Evolutionary conservation across 2,113 vertebrate genomes (phyloP).

Genomic region (Psilopogon haemacephalus): DNA sequence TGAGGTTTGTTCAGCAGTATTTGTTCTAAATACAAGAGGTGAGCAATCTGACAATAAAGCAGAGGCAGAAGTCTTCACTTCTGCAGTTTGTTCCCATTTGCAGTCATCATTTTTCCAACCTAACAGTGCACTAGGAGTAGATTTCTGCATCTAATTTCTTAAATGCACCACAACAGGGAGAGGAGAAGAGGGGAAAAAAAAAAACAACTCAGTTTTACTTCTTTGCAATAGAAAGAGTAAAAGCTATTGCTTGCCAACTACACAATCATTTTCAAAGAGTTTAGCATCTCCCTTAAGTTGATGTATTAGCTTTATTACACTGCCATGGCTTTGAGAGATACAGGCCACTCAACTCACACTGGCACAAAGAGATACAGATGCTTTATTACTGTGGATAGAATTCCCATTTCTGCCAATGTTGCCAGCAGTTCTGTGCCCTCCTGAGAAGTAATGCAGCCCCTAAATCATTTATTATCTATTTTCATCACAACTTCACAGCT

Average conservation of each 20-base stretch:
- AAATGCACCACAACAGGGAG: background rate
- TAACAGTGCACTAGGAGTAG: background rate
- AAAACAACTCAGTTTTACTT: constrained; percentile 10
- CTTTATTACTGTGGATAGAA: constrained; percentile 42
- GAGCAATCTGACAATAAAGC: background rate
- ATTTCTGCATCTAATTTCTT: constrained; percentile 51
- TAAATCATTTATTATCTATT: constrained; percentile 49
- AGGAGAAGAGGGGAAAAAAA: background rate
- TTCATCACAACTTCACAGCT: constrained; percentile 36
- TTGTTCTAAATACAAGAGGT: background rate
- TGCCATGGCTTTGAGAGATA: constrained; percentile 39
- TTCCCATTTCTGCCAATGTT: constrained; percentile 44
- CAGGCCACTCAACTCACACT: background rate
- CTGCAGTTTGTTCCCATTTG: background rate
- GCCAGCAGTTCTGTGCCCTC: background rate
- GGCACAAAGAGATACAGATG: constrained; percentile 37
- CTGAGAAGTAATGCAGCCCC: constrained; percentile 21
- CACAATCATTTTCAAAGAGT: constrained; percentile 44
- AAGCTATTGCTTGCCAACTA: background rate
- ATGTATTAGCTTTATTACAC: constrained; percentile 60
- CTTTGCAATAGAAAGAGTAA: constrained; percentile 1
- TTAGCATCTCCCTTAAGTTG: constrained; percentile 37
- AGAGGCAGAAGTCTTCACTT: background rate
- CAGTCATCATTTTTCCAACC: background rate
- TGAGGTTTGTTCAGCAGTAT: background rate